A percentile compares a stretch with the other conserved stretches of the same genome.
Evolutionary conservation across 2,888 invertebrate species (phyloP).

Genomic region (Labia minor): DNA sequence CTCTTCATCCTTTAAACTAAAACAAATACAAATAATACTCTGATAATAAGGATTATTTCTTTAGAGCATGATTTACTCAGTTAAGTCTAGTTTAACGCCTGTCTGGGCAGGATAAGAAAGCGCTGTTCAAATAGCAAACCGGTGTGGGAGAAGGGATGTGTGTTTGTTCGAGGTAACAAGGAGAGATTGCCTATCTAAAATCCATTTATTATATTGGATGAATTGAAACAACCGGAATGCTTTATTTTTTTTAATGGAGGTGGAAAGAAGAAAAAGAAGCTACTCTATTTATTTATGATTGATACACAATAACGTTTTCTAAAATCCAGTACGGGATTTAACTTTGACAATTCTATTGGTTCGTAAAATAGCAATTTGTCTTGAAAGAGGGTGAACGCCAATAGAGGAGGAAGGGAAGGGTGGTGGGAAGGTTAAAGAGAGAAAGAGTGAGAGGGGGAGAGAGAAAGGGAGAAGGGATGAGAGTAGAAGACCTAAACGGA

Average conservation of each 20-base stretch:
- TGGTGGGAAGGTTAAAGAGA: not conserved
- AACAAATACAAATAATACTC: not conserved
- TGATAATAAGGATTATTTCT: constrained; percentile 2
- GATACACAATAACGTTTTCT: constrained; percentile 1
- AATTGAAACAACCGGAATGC: not conserved
- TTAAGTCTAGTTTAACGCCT: constrained; percentile 13
- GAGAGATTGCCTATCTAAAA: not conserved
- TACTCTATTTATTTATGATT: constrained; percentile 2
- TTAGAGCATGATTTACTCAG: constrained; percentile 2
- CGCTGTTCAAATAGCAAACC: not conserved
- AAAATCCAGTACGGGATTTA: not conserved
- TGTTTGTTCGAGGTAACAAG: not conserved
- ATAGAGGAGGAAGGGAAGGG: not conserved
- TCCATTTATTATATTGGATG: constrained; percentile 4
- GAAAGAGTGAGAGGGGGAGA: not conserved
- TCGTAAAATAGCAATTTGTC: constrained; percentile 13
- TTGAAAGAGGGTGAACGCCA: not conserved
- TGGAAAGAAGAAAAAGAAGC: not conserved
- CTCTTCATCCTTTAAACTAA: not conserved
- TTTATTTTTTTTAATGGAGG: not conserved
- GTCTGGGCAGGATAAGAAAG: constrained; percentile 13
- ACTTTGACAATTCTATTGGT: constrained; percentile 7
- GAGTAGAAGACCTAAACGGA: not conserved
- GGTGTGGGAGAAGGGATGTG: too few species aligned
- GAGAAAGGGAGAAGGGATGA: not conserved